phyloP scores from a whole-genome alignment of 2,888 invertebrate species.

The Teinopalpus imperialis region DNA sequence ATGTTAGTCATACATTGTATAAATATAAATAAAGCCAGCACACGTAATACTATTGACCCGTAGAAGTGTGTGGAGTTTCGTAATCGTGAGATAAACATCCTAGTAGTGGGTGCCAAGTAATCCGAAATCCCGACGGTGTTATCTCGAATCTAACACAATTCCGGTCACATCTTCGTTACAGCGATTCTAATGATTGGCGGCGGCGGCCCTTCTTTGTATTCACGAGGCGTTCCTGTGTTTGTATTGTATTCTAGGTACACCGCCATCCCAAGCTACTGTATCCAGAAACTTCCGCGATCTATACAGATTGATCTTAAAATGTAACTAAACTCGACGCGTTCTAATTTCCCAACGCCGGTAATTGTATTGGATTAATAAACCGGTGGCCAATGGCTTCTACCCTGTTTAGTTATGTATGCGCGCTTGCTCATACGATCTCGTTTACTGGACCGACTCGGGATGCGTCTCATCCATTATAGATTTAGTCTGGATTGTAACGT shows the following conservation, averaged over 20 bases:
- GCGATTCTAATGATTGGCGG: slow-evolving; percentile 76
- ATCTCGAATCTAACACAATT: slow-evolving; percentile 67
- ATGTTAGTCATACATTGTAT: too few relatives aligned
- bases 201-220: slow-evolving; percentile 74
- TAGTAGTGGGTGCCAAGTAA: slow-evolving; percentile 50
- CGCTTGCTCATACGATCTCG: slow-evolving; percentile 69
- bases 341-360: background rate
- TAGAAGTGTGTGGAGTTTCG: slow-evolving; percentile 37
- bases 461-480: slow-evolving; percentile 80
- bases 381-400: slow-evolving; percentile 45
- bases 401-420: slow-evolving; percentile 63
- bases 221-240: slow-evolving; percentile 51
- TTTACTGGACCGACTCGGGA: slow-evolving; percentile 72
- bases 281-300: slow-evolving; percentile 65
- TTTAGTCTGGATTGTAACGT: slow-evolving; percentile 66
- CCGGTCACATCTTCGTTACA: slow-evolving; percentile 74
- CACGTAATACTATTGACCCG: background rate
- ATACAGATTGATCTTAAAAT: slow-evolving; percentile 73
- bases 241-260: slow-evolving; percentile 57
- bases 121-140: slow-evolving; percentile 58
- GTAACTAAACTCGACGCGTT: slow-evolving; percentile 42
- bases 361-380: slow-evolving; percentile 56
- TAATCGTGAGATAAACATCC: slow-evolving; percentile 46
- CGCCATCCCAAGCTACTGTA: slow-evolving; percentile 59
- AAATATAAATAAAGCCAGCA: background rate